These are phyloP conservation scores for Erpetoichthys calabaricus DNA, from an alignment of 2,797 vertebrate genomes.

Conservation along the genomic window DNA sequence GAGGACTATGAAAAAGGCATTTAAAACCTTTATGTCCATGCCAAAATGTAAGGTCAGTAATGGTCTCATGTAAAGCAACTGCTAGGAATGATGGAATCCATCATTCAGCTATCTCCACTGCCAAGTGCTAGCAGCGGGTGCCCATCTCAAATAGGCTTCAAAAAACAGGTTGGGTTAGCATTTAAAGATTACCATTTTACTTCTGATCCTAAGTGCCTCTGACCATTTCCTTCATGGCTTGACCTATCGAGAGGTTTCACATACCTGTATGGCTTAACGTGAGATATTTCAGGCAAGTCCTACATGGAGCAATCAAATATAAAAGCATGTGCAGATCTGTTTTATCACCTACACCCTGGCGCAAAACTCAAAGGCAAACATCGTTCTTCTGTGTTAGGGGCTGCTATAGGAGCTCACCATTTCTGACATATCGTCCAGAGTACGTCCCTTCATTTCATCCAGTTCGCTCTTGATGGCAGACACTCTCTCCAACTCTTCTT, in stretches of 20 bases:
- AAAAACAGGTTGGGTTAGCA: slow-evolving; percentile 10
- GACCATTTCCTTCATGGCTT: slow-evolving; percentile 9
- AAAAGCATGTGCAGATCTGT: too few species aligned
- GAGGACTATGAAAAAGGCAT: slow-evolving; percentile 1
- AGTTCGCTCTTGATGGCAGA: slow-evolving; percentile 87
- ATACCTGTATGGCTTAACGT: too few species aligned
- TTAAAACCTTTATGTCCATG: slow-evolving; percentile 3
- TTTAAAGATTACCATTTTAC: slow-evolving; percentile 11
- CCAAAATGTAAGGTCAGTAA: slow-evolving; percentile 10
- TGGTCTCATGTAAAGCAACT: slow-evolving; percentile 13
- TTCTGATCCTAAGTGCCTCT: slow-evolving; percentile 11
- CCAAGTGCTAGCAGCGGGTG: slow-evolving; percentile 14
- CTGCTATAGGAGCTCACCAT: slow-evolving; percentile 56
- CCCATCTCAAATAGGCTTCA: slow-evolving; percentile 6
- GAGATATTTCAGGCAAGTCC: too few species aligned
- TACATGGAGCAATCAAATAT: too few species aligned
- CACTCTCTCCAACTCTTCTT: slow-evolving; percentile 85
- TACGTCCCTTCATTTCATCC: slow-evolving; percentile 81
- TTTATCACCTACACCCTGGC: too few species aligned
- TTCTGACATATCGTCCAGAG: slow-evolving; percentile 84
- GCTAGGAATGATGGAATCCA: slow-evolving; percentile 11
- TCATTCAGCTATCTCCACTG: slow-evolving; percentile 9
- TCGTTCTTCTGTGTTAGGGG: too few species aligned
- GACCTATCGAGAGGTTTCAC: neutral
- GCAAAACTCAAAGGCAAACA: too few species aligned